Percentiles rank a stretch among this genome's conserved stretches.
phyloP scores from a whole-genome alignment of 2,113 vertebrate species.

The Platysternon megacephalum region DNA sequence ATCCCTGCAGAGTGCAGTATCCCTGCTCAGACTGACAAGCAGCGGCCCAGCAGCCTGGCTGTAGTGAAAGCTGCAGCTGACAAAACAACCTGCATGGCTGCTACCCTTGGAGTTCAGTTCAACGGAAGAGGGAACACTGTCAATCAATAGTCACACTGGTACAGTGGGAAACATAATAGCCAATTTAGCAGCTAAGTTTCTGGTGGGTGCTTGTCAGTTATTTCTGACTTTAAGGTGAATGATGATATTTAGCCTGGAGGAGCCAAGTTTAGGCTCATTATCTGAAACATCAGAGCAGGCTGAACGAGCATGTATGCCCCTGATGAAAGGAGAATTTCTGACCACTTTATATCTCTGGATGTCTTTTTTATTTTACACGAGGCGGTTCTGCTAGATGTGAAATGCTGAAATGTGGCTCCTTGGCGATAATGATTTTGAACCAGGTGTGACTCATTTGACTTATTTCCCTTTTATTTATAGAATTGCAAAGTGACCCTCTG shows the following conservation, averaged over 20 bases:
- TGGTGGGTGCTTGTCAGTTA: slow-evolving; percentile 53
- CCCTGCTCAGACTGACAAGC: not conserved
- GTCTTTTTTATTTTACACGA: not conserved
- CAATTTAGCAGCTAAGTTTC: not conserved
- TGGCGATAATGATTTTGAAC: not conserved
- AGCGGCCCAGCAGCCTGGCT: not conserved
- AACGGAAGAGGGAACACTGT: slow-evolving; percentile 45
- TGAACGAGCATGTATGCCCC: rapidly evolving
- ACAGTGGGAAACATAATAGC: slow-evolving; percentile 53
- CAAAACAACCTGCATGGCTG: slow-evolving; percentile 74
- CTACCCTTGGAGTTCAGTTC: not conserved
- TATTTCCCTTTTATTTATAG: not conserved
- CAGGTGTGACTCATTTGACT: not conserved
- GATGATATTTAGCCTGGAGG: not conserved
- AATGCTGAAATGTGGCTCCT: not conserved
- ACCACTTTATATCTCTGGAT: not conserved
- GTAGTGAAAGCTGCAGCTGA: slow-evolving; percentile 73
- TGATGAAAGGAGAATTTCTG: rapidly evolving
- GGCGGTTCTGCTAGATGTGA: not conserved
- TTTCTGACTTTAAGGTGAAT: not conserved
- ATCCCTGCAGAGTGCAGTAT: not conserved
- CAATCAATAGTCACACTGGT: slow-evolving; percentile 57
- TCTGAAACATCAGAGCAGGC: not conserved
- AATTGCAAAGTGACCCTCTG: not conserved
- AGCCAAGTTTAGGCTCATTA: not conserved